Conservation (phyloP, 2,797 vertebrate species). For the Intellagama lesueurii region DNA sequence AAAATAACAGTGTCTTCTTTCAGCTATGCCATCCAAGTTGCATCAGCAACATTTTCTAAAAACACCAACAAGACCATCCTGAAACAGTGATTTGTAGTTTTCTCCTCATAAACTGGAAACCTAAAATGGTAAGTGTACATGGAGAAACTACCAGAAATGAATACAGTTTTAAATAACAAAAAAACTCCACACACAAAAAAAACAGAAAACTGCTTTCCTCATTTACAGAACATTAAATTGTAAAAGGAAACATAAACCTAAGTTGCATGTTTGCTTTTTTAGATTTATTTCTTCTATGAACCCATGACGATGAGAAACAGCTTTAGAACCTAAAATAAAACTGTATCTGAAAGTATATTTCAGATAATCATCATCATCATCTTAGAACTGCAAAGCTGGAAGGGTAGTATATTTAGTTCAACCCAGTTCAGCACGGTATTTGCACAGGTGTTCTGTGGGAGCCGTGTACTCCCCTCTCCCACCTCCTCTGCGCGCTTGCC, state of each 20-base stretch:
- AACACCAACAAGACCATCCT: conserved; percentile 25
- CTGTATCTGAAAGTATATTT: neutral
- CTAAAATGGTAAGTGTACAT: neutral
- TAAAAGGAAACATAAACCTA: conserved; percentile 6
- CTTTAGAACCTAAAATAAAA: neutral
- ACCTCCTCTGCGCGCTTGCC: too few species aligned
- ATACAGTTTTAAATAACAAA: neutral
- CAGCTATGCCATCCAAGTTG: conserved; percentile 54
- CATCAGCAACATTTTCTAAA: conserved; percentile 19
- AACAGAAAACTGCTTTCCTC: neutral
- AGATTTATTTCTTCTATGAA: conserved; percentile 17
- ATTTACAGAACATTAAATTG: conserved; percentile 9
- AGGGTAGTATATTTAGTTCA: too few species aligned
- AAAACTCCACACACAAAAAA: neutral
- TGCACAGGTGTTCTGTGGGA: too few species aligned
- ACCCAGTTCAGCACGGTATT: too few species aligned
- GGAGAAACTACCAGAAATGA: neutral
- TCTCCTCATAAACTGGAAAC: neutral
- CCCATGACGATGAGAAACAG: neutral
- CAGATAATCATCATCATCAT: neutral
- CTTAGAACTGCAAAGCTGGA: too few species aligned
- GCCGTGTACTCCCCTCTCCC: too few species aligned
- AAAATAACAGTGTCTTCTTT: conserved; percentile 60
- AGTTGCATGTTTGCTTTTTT: neutral
- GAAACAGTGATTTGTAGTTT: conserved; percentile 29